Percentiles rank a stretch among this genome's conserved stretches.
phyloP scores from a whole-genome alignment of 2,113 vertebrate genomes.

The Thomomys bottae region DNA sequence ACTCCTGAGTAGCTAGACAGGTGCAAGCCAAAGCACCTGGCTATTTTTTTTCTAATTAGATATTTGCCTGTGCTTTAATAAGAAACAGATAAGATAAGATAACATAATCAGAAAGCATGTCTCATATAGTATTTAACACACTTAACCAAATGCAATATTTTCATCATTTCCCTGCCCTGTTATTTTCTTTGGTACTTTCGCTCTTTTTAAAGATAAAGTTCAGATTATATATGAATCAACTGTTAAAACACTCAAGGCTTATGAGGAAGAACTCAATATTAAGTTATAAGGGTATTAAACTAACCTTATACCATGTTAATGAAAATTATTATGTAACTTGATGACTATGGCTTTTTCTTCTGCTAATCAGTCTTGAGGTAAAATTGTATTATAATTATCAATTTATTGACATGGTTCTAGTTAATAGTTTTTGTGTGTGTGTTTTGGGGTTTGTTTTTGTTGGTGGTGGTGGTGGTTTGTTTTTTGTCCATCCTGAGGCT shows the following conservation, averaged over 20 bases:
- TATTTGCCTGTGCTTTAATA: conserved; percentile 54
- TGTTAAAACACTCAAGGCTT: conserved; percentile 3
- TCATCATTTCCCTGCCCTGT: conserved; percentile 61
- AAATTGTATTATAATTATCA: neutral
- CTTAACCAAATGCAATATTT: conserved; percentile 36
- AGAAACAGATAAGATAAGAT: conserved; percentile 6
- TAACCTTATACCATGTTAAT: conserved; percentile 5
- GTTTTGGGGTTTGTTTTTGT: too few species aligned
- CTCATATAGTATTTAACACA: conserved; percentile 20
- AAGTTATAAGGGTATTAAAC: conserved; percentile 23
- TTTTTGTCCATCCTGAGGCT: too few species aligned
- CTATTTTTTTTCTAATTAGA: conserved; percentile 63
- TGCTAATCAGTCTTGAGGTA: neutral
- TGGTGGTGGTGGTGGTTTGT: too few species aligned
- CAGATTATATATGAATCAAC: conserved; percentile 52
- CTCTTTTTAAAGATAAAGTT: conserved; percentile 60
- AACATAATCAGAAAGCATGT: conserved; percentile 69
- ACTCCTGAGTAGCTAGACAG: too few species aligned
- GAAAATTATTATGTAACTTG: neutral
- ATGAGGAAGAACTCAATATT: conserved; percentile 6
- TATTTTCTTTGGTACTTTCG: conserved; percentile 19
- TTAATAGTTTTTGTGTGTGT: too few species aligned
- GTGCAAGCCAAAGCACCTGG: neutral
- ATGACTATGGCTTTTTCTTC: conserved; percentile 32
- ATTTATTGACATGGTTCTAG: neutral